phyloP scores from a whole-genome alignment of 2,888 invertebrate genomes.

The Artemia sinica region DNA sequence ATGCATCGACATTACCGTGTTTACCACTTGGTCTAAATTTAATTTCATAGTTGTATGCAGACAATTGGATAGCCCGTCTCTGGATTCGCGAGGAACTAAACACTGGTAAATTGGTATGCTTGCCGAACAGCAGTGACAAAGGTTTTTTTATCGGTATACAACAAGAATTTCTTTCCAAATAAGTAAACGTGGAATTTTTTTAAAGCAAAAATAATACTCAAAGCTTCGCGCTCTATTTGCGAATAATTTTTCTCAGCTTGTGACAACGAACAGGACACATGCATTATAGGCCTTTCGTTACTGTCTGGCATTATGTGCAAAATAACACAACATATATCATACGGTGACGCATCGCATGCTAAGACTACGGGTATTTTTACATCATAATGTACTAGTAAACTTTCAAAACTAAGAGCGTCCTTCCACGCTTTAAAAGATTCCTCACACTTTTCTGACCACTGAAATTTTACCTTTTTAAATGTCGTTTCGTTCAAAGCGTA shows the following conservation, averaged over 20 bases:
- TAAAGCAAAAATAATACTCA: too few relatives aligned
- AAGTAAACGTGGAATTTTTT: too few relatives aligned
- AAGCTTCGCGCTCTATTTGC: not conserved
- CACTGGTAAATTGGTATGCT: not conserved
- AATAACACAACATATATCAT: not conserved
- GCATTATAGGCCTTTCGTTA: not conserved
- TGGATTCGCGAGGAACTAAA: not conserved
- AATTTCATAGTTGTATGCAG: not conserved
- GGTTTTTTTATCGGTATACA: not conserved
- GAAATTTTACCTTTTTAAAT: too few relatives aligned
- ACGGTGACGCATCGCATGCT: constrained; percentile 1
- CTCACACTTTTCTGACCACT: not conserved
- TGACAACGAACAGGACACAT: not conserved
- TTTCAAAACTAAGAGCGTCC: not conserved
- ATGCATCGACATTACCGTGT: not conserved
- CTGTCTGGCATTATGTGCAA: not conserved
- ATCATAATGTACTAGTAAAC: constrained; percentile 4
- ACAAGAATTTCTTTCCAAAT: not conserved
- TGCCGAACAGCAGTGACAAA: not conserved
- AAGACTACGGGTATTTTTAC: not conserved
- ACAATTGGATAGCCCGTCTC: not conserved
- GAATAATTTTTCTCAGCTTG: not conserved
- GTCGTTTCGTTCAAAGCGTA: too few relatives aligned
- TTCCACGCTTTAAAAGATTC: not conserved
- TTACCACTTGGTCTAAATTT: not conserved